Percentiles rank a stretch among this genome's conserved stretches.
These are phyloP conservation scores for Athalia circularis DNA, from an alignment of 2,888 invertebrate species.

Conservation along the genomic window DNA sequence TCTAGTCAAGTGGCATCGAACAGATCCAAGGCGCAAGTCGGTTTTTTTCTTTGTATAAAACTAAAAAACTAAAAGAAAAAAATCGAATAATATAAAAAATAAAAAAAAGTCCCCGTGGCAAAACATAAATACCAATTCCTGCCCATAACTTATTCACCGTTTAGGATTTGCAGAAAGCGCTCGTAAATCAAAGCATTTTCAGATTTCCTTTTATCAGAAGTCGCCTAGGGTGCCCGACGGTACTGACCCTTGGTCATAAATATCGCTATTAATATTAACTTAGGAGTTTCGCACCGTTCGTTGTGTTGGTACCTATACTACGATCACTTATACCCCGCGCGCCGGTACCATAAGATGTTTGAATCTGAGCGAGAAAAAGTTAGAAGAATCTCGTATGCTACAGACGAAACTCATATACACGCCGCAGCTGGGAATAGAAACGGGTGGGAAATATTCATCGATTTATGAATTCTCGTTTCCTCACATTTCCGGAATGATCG, in stretches of 20 bases:
- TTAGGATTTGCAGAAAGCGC: slow-evolving; percentile 58
- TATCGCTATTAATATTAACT: slow-evolving; percentile 74
- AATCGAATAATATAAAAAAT: background rate
- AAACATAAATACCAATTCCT: slow-evolving; percentile 42
- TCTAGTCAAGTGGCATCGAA: slow-evolving; percentile 8
- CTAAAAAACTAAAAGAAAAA: background rate
- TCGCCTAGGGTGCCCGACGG: slow-evolving; percentile 50
- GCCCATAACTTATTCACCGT: slow-evolving; percentile 68
- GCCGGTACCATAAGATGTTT: slow-evolving; percentile 15
- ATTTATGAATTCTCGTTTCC: background rate
- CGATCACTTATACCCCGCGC: background rate
- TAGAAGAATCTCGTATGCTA: slow-evolving; percentile 71
- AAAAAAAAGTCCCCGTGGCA: slow-evolving; percentile 15
- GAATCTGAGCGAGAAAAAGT: slow-evolving; percentile 43
- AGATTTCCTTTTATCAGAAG: slow-evolving; percentile 72
- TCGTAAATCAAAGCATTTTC: slow-evolving; percentile 72
- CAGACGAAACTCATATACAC: slow-evolving; percentile 70
- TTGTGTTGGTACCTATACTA: background rate
- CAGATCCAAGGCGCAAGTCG: background rate
- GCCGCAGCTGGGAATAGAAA: slow-evolving; percentile 70
- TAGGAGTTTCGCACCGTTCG: slow-evolving; percentile 59
- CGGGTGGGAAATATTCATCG: background rate
- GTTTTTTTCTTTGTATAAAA: background rate
- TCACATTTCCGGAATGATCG: background rate
- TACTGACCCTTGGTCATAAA: slow-evolving; percentile 71